These are phyloP conservation scores for Poeciliopsis prolifica DNA, from an alignment of 2,113 vertebrate species.

Conservation along the genomic window DNA sequence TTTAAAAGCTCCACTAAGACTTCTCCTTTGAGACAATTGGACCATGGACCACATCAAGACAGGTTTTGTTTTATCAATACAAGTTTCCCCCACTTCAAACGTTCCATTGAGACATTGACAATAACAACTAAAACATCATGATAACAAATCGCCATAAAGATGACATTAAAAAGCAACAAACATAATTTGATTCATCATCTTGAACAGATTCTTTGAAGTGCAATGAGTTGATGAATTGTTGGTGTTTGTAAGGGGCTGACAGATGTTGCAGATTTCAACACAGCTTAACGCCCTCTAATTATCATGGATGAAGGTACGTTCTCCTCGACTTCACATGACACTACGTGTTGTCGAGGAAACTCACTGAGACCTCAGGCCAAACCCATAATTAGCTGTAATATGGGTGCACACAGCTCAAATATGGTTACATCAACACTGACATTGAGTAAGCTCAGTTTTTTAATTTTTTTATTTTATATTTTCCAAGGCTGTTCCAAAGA, in stretches of 20 bases:
- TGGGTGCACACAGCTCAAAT: slow-evolving; percentile 45
- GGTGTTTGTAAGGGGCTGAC: slow-evolving; percentile 8
- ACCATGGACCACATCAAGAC: slow-evolving; percentile 47
- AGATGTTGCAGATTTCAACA: slow-evolving; percentile 34
- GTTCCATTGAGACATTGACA: slow-evolving; percentile 48
- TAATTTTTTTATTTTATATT: slow-evolving; percentile 36
- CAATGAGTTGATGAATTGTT: slow-evolving; percentile 38
- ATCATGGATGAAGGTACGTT: slow-evolving; percentile 44
- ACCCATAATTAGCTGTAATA: slow-evolving; percentile 59
- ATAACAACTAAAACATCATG: slow-evolving; percentile 24
- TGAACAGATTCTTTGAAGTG: slow-evolving; percentile 37
- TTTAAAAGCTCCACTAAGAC: slow-evolving; percentile 52
- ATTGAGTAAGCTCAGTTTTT: slow-evolving; percentile 26
- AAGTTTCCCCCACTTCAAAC: slow-evolving; percentile 55
- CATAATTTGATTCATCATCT: slow-evolving; percentile 33
- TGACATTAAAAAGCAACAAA: slow-evolving; percentile 29
- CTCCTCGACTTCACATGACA: slow-evolving; percentile 52
- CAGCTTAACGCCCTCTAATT: slow-evolving; percentile 46
- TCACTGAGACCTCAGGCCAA: slow-evolving; percentile 36
- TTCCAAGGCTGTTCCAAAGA: slow-evolving; percentile 51
- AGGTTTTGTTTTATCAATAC: slow-evolving; percentile 60
- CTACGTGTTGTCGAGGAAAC: slow-evolving; percentile 16
- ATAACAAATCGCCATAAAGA: slow-evolving; percentile 20
- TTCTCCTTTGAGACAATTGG: slow-evolving; percentile 67
- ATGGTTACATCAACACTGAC: slow-evolving; percentile 50